These are phyloP conservation scores for Streptopelia turtur DNA, from an alignment of 2,797 vertebrate genomes.

Conservation along the genomic window DNA sequence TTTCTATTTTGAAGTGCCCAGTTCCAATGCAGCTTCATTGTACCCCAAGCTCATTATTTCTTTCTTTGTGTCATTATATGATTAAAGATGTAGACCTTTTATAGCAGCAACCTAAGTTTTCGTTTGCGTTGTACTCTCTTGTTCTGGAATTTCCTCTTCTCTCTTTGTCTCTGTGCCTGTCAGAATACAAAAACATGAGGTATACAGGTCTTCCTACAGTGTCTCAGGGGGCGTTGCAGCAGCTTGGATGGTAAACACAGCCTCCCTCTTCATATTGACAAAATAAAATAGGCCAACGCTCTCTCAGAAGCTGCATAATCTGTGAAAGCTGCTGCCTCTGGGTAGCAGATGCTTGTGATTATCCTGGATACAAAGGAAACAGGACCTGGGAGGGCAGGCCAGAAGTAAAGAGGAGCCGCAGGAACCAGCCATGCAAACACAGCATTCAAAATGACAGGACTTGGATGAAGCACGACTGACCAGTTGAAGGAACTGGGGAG, in stretches of 20 bases:
- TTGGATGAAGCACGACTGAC: not conserved
- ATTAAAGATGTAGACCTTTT: not conserved
- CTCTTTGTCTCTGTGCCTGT: not conserved
- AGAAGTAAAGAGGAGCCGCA: not conserved
- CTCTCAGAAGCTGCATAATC: constrained; percentile 17
- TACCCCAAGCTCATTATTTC: not conserved
- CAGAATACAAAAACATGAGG: not conserved
- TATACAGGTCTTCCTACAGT: not conserved
- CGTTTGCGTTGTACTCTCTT: not conserved
- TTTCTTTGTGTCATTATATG: not conserved
- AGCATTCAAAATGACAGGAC: not conserved
- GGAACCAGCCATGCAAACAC: not conserved
- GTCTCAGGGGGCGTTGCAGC: not conserved
- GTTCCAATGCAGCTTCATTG: not conserved
- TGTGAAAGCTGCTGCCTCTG: not conserved
- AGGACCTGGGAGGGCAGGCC: not conserved
- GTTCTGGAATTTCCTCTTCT: not conserved
- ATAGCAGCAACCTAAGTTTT: not conserved
- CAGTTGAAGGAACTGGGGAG: not conserved
- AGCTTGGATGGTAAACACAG: not conserved
- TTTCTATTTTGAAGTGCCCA: not conserved
- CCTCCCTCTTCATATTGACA: constrained; percentile 16
- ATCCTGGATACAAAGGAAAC: not conserved
- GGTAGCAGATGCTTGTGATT: not conserved
- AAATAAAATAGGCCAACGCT: constrained; percentile 36